Evolutionary conservation across 35 echinoderm and acorn worm genomes (phyloP).

Genomic region (Heliocidaris tuberculata): DNA sequence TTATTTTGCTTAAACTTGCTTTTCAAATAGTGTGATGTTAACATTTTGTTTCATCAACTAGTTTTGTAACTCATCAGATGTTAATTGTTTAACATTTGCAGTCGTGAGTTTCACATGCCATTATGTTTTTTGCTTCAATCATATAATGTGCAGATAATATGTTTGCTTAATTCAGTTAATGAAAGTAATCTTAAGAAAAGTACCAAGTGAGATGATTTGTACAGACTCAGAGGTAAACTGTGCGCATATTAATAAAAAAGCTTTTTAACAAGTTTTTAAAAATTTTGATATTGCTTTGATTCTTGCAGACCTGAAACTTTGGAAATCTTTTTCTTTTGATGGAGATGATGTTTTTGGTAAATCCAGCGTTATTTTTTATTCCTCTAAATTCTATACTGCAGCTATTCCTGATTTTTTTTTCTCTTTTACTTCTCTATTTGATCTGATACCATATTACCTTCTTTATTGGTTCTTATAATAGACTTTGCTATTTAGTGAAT

Average conservation of each 20-base stretch:
- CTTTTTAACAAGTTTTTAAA: neutral
- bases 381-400: neutral
- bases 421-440: neutral
- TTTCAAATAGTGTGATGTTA: neutral
- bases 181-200: neutral
- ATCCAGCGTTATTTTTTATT: neutral
- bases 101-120: neutral
- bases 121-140: neutral
- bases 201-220: no score
- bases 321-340: conserved; percentile 21
- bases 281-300: neutral
- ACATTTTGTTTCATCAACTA: neutral
- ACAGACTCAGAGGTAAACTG: no score
- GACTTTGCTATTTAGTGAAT: neutral
- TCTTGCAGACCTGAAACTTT: neutral
- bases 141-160: neutral
- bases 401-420: neutral
- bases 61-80: neutral
- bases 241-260: neutral
- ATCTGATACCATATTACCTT: neutral
- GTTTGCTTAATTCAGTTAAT: neutral
- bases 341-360: conserved; percentile 49
- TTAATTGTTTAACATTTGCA: neutral
- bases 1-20: neutral
- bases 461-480: neutral